Percentiles rank a stretch among this genome's conserved stretches.
Evolutionary conservation across 2,888 invertebrate species (phyloP).

Genomic region (Apotomis betuletana): DNA sequence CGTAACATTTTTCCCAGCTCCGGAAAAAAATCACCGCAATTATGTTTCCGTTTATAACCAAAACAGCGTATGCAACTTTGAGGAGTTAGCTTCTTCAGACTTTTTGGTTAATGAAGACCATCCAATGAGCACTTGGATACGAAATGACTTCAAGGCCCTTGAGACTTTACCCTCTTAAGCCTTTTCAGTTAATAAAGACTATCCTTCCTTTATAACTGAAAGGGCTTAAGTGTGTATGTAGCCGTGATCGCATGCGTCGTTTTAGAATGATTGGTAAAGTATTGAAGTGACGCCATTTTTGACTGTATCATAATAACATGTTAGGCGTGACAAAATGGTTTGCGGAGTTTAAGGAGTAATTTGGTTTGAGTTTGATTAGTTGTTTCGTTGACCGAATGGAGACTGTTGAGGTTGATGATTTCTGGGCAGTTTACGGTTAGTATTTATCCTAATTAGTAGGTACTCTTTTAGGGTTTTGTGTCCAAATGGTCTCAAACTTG

Average conservation of each 20-base stretch:
- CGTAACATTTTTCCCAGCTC: constrained; percentile 54
- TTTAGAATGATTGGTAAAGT: constrained; percentile 17
- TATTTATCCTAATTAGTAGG: not conserved
- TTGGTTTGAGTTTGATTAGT: constrained; percentile 49
- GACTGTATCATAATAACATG: constrained; percentile 61
- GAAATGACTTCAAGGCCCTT: too few species aligned
- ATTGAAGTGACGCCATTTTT: constrained; percentile 55
- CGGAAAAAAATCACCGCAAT: constrained; percentile 59
- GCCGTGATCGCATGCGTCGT: not conserved
- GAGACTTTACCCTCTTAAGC: not conserved
- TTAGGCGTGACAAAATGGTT: constrained; percentile 65
- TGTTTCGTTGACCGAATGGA: constrained; percentile 14
- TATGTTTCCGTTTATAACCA: constrained; percentile 44
- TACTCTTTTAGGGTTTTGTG: too few species aligned
- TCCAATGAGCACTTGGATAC: too few species aligned
- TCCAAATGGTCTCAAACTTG: too few species aligned
- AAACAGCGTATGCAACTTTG: constrained; percentile 5
- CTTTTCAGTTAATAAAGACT: not conserved
- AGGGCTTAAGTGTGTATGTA: not conserved
- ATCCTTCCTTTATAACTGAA: not conserved
- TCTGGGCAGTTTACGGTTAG: not conserved
- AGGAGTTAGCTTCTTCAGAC: not conserved
- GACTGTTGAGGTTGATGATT: not conserved
- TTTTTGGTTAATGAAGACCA: not conserved
- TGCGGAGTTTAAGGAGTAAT: constrained; percentile 63